Evolutionary conservation across 1,140 invertebrate species (phyloP), one percentile per base, ranked within the genome.

Genomic region (Drosophila neocordata): DNA sequence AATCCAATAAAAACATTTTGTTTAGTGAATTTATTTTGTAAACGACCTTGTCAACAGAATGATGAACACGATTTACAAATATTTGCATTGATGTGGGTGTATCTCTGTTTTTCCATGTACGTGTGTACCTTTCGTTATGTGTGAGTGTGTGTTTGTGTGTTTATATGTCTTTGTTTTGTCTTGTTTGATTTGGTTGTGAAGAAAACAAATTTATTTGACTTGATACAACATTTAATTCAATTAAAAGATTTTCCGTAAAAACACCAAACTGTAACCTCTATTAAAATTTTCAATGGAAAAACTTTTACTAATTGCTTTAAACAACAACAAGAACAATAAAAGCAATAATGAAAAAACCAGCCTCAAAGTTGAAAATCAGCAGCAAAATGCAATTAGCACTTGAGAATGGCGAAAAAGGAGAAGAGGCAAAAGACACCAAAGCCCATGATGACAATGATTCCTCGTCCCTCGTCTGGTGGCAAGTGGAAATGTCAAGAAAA

Each of bases 61-160:
- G 81, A 81, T 85, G 77, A 87, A 87, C 81, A 85, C 78, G 82
- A 67, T 87, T 71, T 65, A 64, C 82, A 85, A 85, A 85, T 78
- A 85, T 85, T 85, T 85, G 67, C 65, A 7, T 44, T 53, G 51
- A 15, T 63, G 31, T 13, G 52, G 18, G 22, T 65, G 48, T 52
- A 13, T 12, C 41, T 52, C 18, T 60, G 48, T 31, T 31, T 31
- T 31, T 31, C 27, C 1, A 7, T 31, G 27, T 31, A 31, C 27
- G 4, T 31, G 27, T 31, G 6, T 24, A 64, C 53, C n/a, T 48
- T 12, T 24, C 2, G 24, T 2, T 24, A 24, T 55, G 61, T 58
- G 5, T 70, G 18, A 44, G 63, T 44, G 35, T 64, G 38, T 61
- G 31, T 9, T 18, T 18, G 20, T 64, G 56, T 24, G n/a, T 64